phyloP scores from a whole-genome alignment of 2,797 vertebrate species.

The Phoxinus dragarum region DNA sequence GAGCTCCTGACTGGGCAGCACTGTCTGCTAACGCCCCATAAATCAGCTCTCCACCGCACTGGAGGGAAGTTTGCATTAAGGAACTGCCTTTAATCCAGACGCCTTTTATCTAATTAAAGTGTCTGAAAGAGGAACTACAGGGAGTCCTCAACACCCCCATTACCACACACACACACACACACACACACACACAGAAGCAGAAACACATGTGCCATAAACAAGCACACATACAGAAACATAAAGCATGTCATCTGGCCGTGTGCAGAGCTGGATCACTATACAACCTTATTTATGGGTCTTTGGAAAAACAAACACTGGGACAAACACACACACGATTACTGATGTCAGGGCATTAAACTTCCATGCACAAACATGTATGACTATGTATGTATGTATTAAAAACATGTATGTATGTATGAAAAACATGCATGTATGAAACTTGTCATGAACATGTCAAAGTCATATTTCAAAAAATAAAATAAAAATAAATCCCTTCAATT shows the following conservation, averaged over 20 bases:
- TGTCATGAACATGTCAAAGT: neutral
- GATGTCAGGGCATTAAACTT: neutral
- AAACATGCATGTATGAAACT: neutral
- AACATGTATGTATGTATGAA: neutral
- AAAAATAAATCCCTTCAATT: no score
- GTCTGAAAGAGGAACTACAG: conserved; percentile 60
- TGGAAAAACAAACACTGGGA: conserved; percentile 8
- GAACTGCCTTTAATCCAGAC: conserved; percentile 66
- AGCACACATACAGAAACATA: neutral
- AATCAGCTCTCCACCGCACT: conserved; percentile 60
- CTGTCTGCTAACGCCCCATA: conserved; percentile 60
- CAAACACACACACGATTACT: conserved; percentile 16
- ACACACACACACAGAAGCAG: neutral
- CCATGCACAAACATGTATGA: neutral
- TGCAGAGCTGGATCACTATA: neutral
- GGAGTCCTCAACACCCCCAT: conserved; percentile 52
- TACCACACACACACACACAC: conserved; percentile 42
- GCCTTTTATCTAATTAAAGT: conserved; percentile 68
- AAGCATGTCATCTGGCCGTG: neutral
- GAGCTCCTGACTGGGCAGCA: conserved; percentile 45
- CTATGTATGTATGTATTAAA: no score
- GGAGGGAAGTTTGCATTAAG: conserved; percentile 57
- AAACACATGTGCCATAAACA: conserved; percentile 28
- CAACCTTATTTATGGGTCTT: conserved; percentile 11
- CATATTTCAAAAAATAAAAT: neutral